phyloP scores from a whole-genome alignment of 2,797 vertebrate species.

The Oreortyx pictus region DNA sequence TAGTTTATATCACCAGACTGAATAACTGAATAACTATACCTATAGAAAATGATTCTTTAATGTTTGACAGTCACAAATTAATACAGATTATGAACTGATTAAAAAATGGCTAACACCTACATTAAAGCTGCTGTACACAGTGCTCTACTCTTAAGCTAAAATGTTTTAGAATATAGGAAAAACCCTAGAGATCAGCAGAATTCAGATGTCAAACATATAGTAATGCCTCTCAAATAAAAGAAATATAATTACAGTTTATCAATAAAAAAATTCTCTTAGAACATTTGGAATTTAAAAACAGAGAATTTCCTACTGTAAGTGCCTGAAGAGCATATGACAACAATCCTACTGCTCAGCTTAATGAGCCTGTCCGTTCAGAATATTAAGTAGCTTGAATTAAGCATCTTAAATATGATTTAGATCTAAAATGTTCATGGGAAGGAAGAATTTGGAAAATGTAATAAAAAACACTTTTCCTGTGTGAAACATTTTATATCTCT shows the following conservation, averaged over 20 bases:
- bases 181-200: not conserved
- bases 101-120: not conserved
- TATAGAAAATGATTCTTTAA: not conserved
- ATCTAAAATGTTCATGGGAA: constrained; percentile 35
- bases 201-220: not conserved
- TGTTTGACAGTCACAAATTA: not conserved
- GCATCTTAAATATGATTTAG: constrained; percentile 35
- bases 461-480: not conserved
- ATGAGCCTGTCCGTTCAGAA: constrained; percentile 32
- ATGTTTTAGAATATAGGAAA: constrained; percentile 8
- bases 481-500: not conserved
- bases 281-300: constrained; percentile 57
- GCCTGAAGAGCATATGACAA: constrained; percentile 41
- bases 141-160: not conserved
- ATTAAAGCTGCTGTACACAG: not conserved
- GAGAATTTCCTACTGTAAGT: constrained; percentile 11
- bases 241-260: not conserved
- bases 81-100: not conserved
- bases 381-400: constrained; percentile 45
- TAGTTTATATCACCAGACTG: not conserved
- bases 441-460: constrained; percentile 44
- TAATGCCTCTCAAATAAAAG: not conserved
- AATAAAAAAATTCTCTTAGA: constrained; percentile 32
- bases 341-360: constrained; percentile 40
- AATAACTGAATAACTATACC: not conserved